A percentile compares a stretch with the other conserved stretches of the same genome.
Conservation (phyloP, 2,888 invertebrate genomes). For the Timema podura region DNA sequence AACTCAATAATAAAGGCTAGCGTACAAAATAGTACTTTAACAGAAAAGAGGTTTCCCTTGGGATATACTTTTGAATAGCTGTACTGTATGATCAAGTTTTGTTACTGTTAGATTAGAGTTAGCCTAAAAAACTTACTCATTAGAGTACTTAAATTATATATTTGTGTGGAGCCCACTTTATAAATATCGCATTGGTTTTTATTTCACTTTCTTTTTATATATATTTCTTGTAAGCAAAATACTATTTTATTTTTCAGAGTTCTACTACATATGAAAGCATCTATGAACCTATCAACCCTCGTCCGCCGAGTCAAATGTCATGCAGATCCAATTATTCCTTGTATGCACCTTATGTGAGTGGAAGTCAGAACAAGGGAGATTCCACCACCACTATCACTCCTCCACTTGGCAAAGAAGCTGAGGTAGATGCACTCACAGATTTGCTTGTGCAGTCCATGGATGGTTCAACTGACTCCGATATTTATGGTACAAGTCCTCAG, state of each 20-base stretch:
- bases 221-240: no score
- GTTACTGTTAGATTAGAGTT: no score
- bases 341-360: slow-evolving; percentile 59
- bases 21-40: no score
- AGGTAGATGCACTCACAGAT: slow-evolving; percentile 86
- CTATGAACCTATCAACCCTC: slow-evolving; percentile 89
- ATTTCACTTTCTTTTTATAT: no score
- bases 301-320: slow-evolving; percentile 67
- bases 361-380: slow-evolving; percentile 29
- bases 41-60: no score
- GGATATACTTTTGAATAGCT: no score
- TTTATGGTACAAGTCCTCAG: slow-evolving; percentile 50
- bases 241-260: slow-evolving; percentile 45
- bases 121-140: no score
- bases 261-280: slow-evolving; percentile 77
- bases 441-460: slow-evolving; percentile 85
- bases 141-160: no score
- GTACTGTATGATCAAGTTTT: no score
- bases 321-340: slow-evolving; percentile 62
- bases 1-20: no score
- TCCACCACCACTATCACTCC: slow-evolving; percentile 22
- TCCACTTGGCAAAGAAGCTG: slow-evolving; percentile 61
- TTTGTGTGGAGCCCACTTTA: no score
- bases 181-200: no score
- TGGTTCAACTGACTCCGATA: slow-evolving; percentile 64